A percentile compares a stretch with the other conserved stretches of the same genome.
Conservation (phyloP, 2,888 invertebrate species). For the Eudasyphora cyanicolor region DNA sequence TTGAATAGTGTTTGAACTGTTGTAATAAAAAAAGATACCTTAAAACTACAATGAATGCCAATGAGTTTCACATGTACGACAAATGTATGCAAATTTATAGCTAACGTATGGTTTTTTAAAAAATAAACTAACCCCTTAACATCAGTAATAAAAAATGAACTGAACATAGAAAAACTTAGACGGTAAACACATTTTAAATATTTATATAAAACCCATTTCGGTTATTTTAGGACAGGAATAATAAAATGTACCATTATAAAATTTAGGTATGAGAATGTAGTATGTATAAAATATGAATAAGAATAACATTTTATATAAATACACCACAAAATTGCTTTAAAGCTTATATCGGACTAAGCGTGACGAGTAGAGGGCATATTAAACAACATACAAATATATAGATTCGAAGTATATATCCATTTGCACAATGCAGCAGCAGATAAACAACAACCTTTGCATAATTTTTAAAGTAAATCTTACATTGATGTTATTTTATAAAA, state of each 20-base stretch:
- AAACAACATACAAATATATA: neutral
- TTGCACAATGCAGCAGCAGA: slow-evolving; percentile 59
- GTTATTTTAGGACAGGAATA: slow-evolving; percentile 32
- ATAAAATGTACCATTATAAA: slow-evolving; percentile 51
- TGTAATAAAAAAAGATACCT: neutral
- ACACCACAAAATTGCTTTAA: slow-evolving; percentile 66
- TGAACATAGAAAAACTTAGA: slow-evolving; percentile 53
- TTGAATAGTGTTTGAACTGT: slow-evolving; percentile 31
- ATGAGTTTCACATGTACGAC: slow-evolving; percentile 50
- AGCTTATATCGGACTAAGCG: slow-evolving; percentile 44
- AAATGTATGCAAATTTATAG: neutral
- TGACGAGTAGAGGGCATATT: neutral
- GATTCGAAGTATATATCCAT: too few relatives aligned
- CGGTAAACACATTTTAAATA: slow-evolving; percentile 38
- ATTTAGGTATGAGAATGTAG: slow-evolving; percentile 35
- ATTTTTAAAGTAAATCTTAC: slow-evolving; percentile 13
- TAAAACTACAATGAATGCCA: slow-evolving; percentile 63
- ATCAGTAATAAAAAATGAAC: slow-evolving; percentile 29
- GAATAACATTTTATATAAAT: neutral
- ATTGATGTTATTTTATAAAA: neutral
- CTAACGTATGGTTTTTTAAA: neutral
- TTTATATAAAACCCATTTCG: neutral
- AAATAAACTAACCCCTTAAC: slow-evolving; percentile 19
- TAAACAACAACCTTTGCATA: slow-evolving; percentile 43
- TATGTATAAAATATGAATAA: slow-evolving; percentile 12